phyloP scores from a whole-genome alignment of 2,888 invertebrate species.

The Amiota mariae region DNA sequence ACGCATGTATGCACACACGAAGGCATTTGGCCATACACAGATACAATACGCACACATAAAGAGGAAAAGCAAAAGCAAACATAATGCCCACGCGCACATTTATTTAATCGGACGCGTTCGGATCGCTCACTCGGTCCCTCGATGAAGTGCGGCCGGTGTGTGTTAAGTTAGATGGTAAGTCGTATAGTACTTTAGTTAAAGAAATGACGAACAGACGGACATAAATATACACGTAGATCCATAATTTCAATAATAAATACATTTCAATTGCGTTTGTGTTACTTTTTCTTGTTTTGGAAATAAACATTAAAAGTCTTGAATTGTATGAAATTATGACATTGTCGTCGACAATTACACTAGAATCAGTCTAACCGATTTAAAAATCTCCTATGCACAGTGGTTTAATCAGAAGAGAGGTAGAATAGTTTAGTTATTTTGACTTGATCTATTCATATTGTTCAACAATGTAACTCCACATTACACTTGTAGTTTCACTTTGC shows the following conservation, averaged over 20 bases:
- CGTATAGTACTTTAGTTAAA: too few relatives aligned
- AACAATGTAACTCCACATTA: too few relatives aligned
- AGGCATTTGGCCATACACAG: constrained; percentile 33
- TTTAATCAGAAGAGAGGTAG: too few relatives aligned
- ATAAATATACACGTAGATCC: not conserved
- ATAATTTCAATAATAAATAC: constrained; percentile 26
- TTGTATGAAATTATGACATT: constrained; percentile 44
- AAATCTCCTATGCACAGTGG: constrained; percentile 31
- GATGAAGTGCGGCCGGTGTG: not conserved
- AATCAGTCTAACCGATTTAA: constrained; percentile 39
- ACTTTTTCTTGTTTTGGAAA: constrained; percentile 55
- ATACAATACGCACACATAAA: constrained; percentile 51
- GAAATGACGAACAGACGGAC: not conserved
- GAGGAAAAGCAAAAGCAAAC: not conserved
- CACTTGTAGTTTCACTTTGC: too few relatives aligned
- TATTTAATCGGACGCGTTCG: constrained; percentile 27
- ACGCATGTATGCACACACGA: constrained; percentile 52
- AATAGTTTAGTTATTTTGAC: too few relatives aligned
- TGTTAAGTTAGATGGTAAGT: constrained; percentile 9
- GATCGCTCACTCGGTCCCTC: not conserved
- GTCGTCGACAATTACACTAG: not conserved
- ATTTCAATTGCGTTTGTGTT: constrained; percentile 51
- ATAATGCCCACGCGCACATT: constrained; percentile 57
- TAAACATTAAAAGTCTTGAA: constrained; percentile 46
- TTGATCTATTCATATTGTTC: too few relatives aligned